These are phyloP conservation scores for Oncopodura yosiiana DNA, from an alignment of 1,140 invertebrate species.

Conservation along the genomic window DNA sequence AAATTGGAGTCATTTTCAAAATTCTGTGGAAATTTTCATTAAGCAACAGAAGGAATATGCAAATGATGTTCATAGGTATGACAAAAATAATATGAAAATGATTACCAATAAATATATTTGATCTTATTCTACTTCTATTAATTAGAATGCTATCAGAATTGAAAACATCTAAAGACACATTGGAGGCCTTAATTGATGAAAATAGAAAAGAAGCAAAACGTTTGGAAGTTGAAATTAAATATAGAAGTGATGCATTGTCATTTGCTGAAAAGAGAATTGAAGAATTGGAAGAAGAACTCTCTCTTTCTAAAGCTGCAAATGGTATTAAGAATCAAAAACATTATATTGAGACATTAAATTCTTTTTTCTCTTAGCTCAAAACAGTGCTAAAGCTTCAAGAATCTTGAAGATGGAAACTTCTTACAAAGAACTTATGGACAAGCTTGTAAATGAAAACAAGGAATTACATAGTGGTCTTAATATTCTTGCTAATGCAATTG, in stretches of 20 bases:
- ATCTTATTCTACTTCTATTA: background rate
- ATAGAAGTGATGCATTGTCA: background rate
- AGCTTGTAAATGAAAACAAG: conserved; percentile 12
- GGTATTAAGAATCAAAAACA: conserved; percentile 2
- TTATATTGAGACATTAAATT: background rate
- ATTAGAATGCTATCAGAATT: no score
- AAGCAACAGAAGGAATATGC: conserved; percentile 4
- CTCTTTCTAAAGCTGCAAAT: background rate
- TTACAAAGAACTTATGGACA: background rate
- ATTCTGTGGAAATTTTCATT: background rate
- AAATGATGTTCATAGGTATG: background rate
- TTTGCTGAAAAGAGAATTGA: background rate
- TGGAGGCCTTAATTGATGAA: no score
- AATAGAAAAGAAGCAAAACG: no score
- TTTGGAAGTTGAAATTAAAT: no score
- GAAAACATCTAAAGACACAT: background rate
- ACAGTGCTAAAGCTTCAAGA: no score
- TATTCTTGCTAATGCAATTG: conserved; percentile 1
- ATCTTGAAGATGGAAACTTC: no score
- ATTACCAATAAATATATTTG: background rate
- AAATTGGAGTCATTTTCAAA: conserved; percentile 1
- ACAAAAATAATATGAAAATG: background rate
- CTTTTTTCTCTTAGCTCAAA: background rate
- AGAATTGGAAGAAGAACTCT: conserved; percentile 10
- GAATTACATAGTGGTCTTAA: conserved; percentile 9